Base-by-base conservation (phyloP, 2,113 vertebrate genomes). In the Varanus salvator region DNA sequence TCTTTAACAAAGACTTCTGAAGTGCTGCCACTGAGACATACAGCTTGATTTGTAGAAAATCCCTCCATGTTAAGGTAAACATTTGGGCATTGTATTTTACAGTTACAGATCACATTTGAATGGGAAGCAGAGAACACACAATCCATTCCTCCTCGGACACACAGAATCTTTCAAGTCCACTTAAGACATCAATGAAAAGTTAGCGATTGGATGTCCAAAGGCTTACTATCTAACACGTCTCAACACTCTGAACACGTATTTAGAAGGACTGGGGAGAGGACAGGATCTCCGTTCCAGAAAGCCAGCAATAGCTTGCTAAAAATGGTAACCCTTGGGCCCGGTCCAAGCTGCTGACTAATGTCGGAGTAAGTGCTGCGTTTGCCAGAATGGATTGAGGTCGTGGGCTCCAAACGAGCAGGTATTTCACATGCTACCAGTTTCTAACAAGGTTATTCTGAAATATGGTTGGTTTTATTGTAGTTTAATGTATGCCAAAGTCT, bases 1-100 rank as follows among this genome's bases (percentile, higher is more conserved):
- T 60, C 17, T 64, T 64, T 14, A 64, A 64, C 19, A 97, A 98
- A 97, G 92, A 93, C 90, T 69, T 57, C 60, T 66, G 60, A 6
- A 34, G 0, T 38, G 82, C 52, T 83, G 74, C 68, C 83, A 54
- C 0, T 0, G 2, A 31, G 77, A 84, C 87, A 8, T 68, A 90
- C 90, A 87, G 80, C 87, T 93, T 92, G 64, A 27, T 71, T 3
- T 2, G 31, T 27, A 50, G 52, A 34, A 38, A 66, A 9, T 71
- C 38, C 54, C 78, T 90, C 90, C 91, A 0, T 6, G 80, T 85
- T 48, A 50, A 72, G 27, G 84, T 27, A 80, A 4, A 83, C 85
- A 92, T 0, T 50, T 87, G 50, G 14, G 80, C 14, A 71, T 23
- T 15, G 34, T 88, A 88, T 87, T 31, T 87, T 23, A 50, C 8